These are phyloP conservation scores for Thaumatotibia leucotreta DNA, from an alignment of 1,140 invertebrate species.

Conservation along the genomic window DNA sequence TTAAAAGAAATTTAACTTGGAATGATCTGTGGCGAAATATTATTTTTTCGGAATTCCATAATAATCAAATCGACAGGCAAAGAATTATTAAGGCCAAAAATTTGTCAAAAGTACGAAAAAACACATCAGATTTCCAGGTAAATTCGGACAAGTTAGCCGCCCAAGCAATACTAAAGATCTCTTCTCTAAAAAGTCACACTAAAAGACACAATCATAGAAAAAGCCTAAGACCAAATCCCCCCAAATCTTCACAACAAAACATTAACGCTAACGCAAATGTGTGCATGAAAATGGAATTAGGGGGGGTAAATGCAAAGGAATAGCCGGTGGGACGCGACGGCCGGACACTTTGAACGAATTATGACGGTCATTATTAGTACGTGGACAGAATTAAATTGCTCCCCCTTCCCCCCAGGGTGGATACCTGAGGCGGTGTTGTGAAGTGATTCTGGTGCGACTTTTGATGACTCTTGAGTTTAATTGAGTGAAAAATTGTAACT, in stretches of 20 bases:
- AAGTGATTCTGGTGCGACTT: background rate
- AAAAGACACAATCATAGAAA: background rate
- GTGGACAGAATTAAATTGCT: slow-evolving; percentile 78
- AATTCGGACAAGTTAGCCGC: too few relatives aligned
- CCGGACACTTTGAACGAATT: slow-evolving; percentile 79
- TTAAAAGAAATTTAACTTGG: too few relatives aligned
- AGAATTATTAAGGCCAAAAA: too few relatives aligned
- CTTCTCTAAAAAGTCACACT: too few relatives aligned
- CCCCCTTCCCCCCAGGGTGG: slow-evolving; percentile 14
- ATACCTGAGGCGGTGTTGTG: background rate
- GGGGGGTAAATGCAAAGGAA: slow-evolving; percentile 71
- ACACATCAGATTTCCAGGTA: too few relatives aligned
- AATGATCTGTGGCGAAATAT: too few relatives aligned
- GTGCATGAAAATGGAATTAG: slow-evolving; percentile 70
- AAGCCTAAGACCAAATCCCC: background rate
- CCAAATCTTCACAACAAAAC: background rate
- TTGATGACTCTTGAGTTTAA: background rate
- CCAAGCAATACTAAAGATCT: too few relatives aligned
- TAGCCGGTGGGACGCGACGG: slow-evolving; percentile 59
- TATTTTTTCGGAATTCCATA: too few relatives aligned
- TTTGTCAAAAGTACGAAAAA: too few relatives aligned
- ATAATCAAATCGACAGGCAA: too few relatives aligned
- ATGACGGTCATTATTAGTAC: slow-evolving; percentile 79
- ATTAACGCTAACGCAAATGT: slow-evolving; percentile 35
- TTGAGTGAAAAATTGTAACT: too few relatives aligned